A percentile compares a stretch with the other conserved stretches of the same genome.
phyloP scores from a whole-genome alignment of 37 sponge, comb jelly and placozoan genomes.

The Ephydatia muelleri region DNA sequence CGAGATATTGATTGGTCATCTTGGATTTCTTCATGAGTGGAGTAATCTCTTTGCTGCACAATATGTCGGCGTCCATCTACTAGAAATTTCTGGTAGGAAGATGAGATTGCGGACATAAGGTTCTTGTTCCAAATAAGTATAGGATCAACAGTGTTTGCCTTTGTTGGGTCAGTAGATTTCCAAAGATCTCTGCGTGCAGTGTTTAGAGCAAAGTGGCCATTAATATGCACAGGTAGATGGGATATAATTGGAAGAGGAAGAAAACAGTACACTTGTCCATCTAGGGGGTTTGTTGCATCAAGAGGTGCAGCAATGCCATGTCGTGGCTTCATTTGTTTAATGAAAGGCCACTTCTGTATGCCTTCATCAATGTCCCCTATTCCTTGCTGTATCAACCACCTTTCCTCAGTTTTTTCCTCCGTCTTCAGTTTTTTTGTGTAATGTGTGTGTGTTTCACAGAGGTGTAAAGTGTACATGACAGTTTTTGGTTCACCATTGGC shows the following conservation, averaged over 20 bases:
- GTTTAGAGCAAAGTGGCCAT: slow-evolving; percentile 64
- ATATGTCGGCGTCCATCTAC: neutral
- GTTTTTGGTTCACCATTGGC: neutral
- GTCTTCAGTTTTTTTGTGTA: neutral
- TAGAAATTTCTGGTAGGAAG: slow-evolving; percentile 63
- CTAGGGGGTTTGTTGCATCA: neutral
- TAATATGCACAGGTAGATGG: slow-evolving; percentile 55
- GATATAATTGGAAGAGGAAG: slow-evolving; percentile 55
- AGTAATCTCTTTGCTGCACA: neutral
- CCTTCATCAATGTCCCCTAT: slow-evolving; percentile 46
- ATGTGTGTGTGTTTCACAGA: neutral
- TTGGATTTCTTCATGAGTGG: neutral
- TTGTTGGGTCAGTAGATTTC: neutral
- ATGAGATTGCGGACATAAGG: slow-evolving; percentile 36
- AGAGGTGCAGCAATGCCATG: slow-evolving; percentile 75
- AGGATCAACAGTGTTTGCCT: slow-evolving; percentile 16
- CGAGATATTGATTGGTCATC: neutral
- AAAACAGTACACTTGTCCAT: slow-evolving; percentile 49
- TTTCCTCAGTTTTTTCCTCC: slow-evolving; percentile 17
- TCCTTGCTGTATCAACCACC: slow-evolving; percentile 72
- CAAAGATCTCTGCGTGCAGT: slow-evolving; percentile 32
- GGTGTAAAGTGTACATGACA: neutral
- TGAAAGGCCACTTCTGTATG: slow-evolving; percentile 21
- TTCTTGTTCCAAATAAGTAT: slow-evolving; percentile 50
- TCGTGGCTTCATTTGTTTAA: slow-evolving; percentile 37